Conservation (phyloP, 2,797 vertebrate genomes). For the Vespertilio murinus region DNA sequence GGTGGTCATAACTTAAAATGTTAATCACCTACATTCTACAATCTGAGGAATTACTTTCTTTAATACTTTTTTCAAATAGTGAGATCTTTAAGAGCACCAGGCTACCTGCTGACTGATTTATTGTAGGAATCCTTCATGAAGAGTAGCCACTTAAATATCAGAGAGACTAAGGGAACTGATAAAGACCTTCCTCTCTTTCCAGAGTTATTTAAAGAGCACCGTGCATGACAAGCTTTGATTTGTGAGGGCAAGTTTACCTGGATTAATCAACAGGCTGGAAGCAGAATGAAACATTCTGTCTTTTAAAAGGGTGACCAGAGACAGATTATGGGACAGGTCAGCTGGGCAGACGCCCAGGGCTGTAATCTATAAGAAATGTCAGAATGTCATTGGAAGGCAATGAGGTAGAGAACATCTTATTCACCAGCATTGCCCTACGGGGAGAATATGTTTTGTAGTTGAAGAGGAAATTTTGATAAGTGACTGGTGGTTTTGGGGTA, state of each 20-base stretch:
- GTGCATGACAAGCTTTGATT: not conserved
- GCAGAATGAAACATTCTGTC: not conserved
- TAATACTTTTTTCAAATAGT: not conserved
- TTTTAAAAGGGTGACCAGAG: not conserved
- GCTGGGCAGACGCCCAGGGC: not conserved
- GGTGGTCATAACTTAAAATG: not conserved
- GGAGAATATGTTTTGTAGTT: not conserved
- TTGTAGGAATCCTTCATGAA: not conserved
- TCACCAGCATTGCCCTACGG: not conserved
- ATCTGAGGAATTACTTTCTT: not conserved
- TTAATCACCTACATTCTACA: not conserved
- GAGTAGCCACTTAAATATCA: not conserved
- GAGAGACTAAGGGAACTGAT: not conserved
- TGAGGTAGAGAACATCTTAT: not conserved
- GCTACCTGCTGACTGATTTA: not conserved
- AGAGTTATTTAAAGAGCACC: not conserved
- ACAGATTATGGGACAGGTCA: not conserved
- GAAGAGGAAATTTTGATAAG: not conserved
- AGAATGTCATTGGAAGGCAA: conserved; percentile 16
- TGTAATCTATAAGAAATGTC: not conserved
- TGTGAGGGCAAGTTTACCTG: not conserved
- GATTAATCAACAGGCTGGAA: not conserved
- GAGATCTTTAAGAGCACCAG: not conserved
- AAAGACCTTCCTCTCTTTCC: not conserved
- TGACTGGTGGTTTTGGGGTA: not conserved